A percentile compares a stretch with the other conserved stretches of the same genome.
Conservation (phyloP, 1,140 invertebrate genomes). For the Bombus waltoni region DNA sequence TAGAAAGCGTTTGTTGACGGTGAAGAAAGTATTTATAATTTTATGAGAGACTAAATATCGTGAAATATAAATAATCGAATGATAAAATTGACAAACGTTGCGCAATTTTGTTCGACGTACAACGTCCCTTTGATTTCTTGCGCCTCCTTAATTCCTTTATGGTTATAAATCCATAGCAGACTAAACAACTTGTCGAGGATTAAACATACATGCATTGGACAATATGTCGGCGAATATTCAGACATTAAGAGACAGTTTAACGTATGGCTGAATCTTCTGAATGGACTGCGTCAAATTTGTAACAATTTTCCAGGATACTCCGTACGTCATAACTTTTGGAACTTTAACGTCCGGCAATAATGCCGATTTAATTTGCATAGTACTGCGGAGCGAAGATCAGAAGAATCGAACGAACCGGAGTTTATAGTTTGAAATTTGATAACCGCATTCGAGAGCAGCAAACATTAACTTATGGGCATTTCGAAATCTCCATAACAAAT, state of each 20-base stretch:
- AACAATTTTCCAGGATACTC: background rate
- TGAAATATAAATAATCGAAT: too few species aligned
- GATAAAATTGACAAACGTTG: background rate
- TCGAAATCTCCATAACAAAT: slow-evolving; percentile 1
- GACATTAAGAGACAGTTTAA: too few species aligned
- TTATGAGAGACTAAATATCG: too few species aligned
- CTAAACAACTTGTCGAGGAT: too few species aligned
- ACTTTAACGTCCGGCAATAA: too few species aligned
- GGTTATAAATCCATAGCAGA: background rate
- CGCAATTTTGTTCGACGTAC: background rate
- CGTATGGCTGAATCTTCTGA: too few species aligned
- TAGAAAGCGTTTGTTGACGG: too few species aligned
- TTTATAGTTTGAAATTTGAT: background rate
- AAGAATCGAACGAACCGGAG: background rate
- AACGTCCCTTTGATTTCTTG: background rate
- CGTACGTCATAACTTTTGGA: background rate
- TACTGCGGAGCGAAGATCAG: background rate
- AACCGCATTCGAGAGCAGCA: background rate
- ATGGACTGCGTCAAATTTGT: background rate
- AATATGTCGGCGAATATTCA: too few species aligned
- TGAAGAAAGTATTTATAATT: too few species aligned
- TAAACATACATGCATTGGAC: too few species aligned
- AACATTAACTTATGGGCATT: background rate
- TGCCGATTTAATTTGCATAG: background rate
- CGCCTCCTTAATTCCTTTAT: background rate